Evolutionary conservation across 1,140 invertebrate genomes (phyloP), one percentile per base, ranked within the genome.

Genomic region (Aphelinus atriplicis): DNA sequence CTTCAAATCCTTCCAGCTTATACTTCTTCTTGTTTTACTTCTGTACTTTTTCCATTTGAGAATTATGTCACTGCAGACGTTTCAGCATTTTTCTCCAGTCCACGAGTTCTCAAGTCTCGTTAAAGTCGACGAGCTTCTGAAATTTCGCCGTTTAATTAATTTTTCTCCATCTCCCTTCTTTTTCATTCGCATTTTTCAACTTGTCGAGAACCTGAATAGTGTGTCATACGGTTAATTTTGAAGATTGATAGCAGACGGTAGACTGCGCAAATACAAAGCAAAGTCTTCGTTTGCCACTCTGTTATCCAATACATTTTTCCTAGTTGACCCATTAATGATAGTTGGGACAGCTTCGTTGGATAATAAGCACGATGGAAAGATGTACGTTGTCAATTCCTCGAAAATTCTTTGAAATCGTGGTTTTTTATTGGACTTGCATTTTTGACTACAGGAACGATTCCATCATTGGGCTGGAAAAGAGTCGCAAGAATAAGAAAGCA

Each of bases 401-500:
- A 26, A 26, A 26, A 26, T 26, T 26, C 26, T 26, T 26, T 26
- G 26, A 26, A 26, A 26, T 26, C 26, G 26, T 26, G 26, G 26
- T 26, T 26, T 26, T 26, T 26, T 26, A 26, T 26, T 26, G 26
- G 26, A 26, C 26, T 26, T 26, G 26, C 26, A 26, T 26, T 26
- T 26, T 26, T 26, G 26, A 26, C 26, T 26, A 26, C 26, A 26
- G 26, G 26, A 26, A 26, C 26, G 26, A 26, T 26, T 26, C 26
- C 26, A 26, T 26, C 26, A 26, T 26, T 26, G 68, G 65, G 67
- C 57, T 46, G 74, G 9, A 62, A 43, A 66, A 26, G 67, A 70
- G 74, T 7, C 53, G 63, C 67, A 55, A 71, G 77, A 73, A 74
- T 77, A 65, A 60, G 75, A 68, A 72, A 78, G 77, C 62, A 46